These are phyloP conservation scores for Amaurobius ferox DNA, from an alignment of 2,888 invertebrate genomes.

Conservation along the genomic window DNA sequence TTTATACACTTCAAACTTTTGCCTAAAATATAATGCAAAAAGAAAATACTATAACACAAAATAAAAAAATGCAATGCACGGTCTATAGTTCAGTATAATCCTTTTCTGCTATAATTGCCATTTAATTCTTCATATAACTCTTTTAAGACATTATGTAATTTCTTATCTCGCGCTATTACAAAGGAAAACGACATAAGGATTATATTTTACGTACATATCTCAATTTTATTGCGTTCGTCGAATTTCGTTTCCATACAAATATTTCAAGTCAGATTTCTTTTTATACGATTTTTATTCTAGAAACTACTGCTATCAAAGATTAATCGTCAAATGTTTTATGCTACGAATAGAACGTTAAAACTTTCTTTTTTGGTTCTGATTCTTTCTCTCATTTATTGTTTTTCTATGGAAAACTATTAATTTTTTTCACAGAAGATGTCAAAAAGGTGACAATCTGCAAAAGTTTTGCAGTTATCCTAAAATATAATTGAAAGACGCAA, in stretches of 20 bases:
- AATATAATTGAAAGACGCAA: too few relatives aligned
- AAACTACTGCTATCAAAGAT: not conserved
- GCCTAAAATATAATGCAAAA: too few relatives aligned
- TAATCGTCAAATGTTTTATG: slow-evolving; percentile 1
- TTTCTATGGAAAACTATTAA: not conserved
- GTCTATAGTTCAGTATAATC: too few relatives aligned
- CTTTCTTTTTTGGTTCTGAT: not conserved
- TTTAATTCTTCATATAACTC: too few relatives aligned
- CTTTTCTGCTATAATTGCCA: too few relatives aligned
- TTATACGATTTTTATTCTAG: not conserved
- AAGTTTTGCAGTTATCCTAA: too few relatives aligned
- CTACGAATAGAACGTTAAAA: not conserved
- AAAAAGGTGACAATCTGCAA: slow-evolving; percentile 2
- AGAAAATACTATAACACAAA: too few relatives aligned
- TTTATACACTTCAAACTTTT: too few relatives aligned
- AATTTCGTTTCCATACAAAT: not conserved
- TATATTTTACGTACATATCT: not conserved
- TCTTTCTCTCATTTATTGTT: not conserved
- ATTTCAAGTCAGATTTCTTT: not conserved
- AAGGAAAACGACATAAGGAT: too few relatives aligned
- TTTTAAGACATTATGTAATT: too few relatives aligned
- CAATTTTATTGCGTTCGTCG: not conserved
- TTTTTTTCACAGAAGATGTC: not conserved
- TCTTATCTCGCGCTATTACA: too few relatives aligned
- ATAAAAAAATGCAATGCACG: too few relatives aligned